These are phyloP conservation scores for Nycteola revayana DNA, from an alignment of 2,888 invertebrate genomes.

Conservation along the genomic window DNA sequence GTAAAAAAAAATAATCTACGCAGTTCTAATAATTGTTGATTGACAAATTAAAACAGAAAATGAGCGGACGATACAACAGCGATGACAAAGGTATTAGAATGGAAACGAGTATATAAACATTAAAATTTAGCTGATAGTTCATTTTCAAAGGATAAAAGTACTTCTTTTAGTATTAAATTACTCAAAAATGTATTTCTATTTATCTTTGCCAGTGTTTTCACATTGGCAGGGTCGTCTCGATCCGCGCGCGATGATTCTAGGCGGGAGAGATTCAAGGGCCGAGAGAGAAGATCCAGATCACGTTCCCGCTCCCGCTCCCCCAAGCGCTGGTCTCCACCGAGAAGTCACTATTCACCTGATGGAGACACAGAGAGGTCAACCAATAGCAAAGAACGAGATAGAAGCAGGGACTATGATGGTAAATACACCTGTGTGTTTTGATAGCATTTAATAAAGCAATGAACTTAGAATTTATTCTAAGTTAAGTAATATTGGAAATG, in stretches of 20 bases:
- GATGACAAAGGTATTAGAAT: slow-evolving; percentile 66
- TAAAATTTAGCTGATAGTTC: slow-evolving; percentile 13
- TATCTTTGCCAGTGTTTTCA: slow-evolving; percentile 89
- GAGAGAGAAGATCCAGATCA: slow-evolving; percentile 47
- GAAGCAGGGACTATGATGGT: slow-evolving; percentile 28
- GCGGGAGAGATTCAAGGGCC: slow-evolving; percentile 41
- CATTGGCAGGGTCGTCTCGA: slow-evolving; percentile 87
- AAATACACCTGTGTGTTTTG: too few species aligned
- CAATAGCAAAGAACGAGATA: slow-evolving; percentile 41
- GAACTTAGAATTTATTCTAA: too few species aligned
- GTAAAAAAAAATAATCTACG: too few species aligned
- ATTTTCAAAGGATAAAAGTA: slow-evolving; percentile 6
- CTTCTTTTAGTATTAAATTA: slow-evolving; percentile 29
- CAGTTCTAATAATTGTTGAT: slow-evolving; percentile 9
- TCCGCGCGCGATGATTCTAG: slow-evolving; percentile 81
- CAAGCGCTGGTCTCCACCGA: slow-evolving; percentile 43
- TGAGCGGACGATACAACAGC: slow-evolving; percentile 56
- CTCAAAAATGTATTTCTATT: slow-evolving; percentile 69
- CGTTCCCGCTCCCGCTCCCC: slow-evolving; percentile 50
- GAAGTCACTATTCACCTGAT: slow-evolving; percentile 29
- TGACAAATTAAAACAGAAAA: slow-evolving; percentile 23
- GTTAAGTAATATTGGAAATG: too few species aligned
- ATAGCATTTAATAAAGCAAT: too few species aligned
- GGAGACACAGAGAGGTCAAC: slow-evolving; percentile 20
- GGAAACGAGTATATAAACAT: slow-evolving; percentile 34